These are phyloP conservation scores for Ceratina calcarata DNA, from an alignment of 1,140 invertebrate genomes.

Conservation along the genomic window DNA sequence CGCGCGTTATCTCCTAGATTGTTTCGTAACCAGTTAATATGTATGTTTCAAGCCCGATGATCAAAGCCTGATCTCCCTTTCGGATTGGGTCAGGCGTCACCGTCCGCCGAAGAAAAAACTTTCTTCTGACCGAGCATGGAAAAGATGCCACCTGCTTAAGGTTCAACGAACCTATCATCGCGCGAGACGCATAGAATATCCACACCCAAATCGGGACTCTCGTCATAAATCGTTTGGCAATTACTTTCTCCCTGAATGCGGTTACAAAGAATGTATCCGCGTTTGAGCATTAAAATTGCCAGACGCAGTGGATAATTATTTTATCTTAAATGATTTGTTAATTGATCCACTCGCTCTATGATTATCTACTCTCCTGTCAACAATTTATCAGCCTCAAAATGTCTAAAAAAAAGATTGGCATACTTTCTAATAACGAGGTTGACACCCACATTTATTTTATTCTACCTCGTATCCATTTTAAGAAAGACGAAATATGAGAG, in stretches of 20 bases:
- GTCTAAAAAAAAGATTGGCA: too few relatives aligned
- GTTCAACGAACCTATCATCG: slow-evolving; percentile 48
- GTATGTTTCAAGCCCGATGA: not conserved
- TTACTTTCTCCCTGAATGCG: slow-evolving; percentile 59
- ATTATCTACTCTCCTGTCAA: too few relatives aligned
- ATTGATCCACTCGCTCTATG: too few relatives aligned
- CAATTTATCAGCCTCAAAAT: too few relatives aligned
- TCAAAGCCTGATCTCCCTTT: slow-evolving; percentile 29
- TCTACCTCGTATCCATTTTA: not conserved
- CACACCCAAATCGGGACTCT: slow-evolving; percentile 52
- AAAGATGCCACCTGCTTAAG: slow-evolving; percentile 66
- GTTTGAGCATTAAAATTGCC: not conserved
- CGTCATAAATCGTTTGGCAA: slow-evolving; percentile 57
- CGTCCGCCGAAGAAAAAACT: slow-evolving; percentile 42
- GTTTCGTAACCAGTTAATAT: slow-evolving; percentile 5
- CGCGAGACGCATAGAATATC: slow-evolving; percentile 27
- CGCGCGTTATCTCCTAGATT: not conserved
- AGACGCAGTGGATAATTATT: not conserved
- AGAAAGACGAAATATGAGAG: not conserved
- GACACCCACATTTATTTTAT: not conserved
- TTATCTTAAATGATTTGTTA: not conserved
- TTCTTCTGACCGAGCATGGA: slow-evolving; percentile 42
- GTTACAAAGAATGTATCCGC: not conserved
- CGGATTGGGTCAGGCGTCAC: slow-evolving; percentile 41
- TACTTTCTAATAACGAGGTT: too few relatives aligned